Base-by-base conservation (phyloP, 2,888 invertebrate genomes). In the Stratiomys singularior region DNA sequence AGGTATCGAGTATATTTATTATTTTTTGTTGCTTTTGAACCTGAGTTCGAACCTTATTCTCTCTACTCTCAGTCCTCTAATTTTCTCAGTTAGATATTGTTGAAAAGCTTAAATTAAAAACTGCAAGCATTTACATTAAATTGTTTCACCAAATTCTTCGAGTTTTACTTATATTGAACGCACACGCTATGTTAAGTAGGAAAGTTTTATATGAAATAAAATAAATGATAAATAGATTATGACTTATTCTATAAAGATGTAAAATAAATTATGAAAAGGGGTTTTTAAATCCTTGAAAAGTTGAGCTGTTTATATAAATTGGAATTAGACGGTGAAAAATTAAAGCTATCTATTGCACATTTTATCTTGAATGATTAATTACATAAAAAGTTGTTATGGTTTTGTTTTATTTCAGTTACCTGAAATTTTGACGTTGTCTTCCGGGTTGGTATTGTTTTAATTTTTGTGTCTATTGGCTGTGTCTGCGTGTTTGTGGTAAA, bases 271-370 rank as follows among this genome's bases (percentile, higher is more conserved):
- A 60, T 18, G 28, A 9, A 37, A 37, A 72, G 23, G 60, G 21
- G 13, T 7, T 44, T 52, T 9, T 37, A 37, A 3, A 37, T 37
- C 9, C 37, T 3, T 37, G n/a, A 37, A 37, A 37, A 9, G 25
- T 23, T 69, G 7, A 4, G 52, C 46, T 56, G 37, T 23, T 74
- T 74, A 37, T 56, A 60, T 13, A 74, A 28, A 74, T 46, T 69
- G 47, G 25, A 69, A 69, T 9, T 69, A 69, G 69, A 46, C 25
- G 21, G 25, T 11, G 23, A 37, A 37, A 74, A 58, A 74, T 37
- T 74, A 74, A 74, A 74, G 74, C 74, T 74, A 44, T 60, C 74
- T 74, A 74, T 74, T 74, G 74, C 74, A 74, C 74, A 44, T 74
- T 60, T 72, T 30, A n/a, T 21, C 13, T n/a, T 58, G 52, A 58